phyloP scores from a whole-genome alignment of 2,113 vertebrate species.

The Progne subis region DNA sequence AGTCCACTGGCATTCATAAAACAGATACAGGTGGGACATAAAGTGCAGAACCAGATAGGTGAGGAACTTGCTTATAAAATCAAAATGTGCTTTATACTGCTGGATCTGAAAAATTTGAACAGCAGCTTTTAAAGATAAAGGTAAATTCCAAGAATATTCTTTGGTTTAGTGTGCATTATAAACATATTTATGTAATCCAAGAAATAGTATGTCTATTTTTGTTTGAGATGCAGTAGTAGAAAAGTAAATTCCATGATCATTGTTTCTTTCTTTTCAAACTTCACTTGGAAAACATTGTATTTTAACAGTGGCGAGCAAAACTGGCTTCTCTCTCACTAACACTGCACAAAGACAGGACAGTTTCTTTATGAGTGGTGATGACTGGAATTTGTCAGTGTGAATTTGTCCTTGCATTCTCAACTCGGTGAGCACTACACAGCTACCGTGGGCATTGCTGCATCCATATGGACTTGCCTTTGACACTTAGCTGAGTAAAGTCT shows the following conservation, averaged over 20 bases:
- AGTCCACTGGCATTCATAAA: neutral
- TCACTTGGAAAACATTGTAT: neutral
- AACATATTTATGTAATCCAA: neutral
- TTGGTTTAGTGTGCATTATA: neutral
- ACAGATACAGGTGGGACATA: neutral
- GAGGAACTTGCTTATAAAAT: neutral
- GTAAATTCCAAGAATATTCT: neutral
- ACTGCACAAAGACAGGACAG: neutral
- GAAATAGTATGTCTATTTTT: neutral
- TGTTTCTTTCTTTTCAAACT: neutral
- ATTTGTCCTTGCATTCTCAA: neutral
- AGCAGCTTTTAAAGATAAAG: neutral
- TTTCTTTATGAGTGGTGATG: neutral
- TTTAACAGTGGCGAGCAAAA: neutral
- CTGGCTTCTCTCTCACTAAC: neutral
- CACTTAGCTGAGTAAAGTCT: neutral
- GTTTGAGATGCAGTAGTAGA: neutral
- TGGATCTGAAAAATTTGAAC: neutral
- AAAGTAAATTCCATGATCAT: neutral
- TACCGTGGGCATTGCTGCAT: neutral
- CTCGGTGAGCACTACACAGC: neutral
- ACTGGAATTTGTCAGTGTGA: neutral
- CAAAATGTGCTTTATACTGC: neutral
- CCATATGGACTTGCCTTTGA: accelerated
- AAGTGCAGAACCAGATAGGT: neutral